A percentile compares a stretch with the other conserved stretches of the same genome.
Conservation (phyloP, 2,113 vertebrate genomes). For the Oncorhynchus clarkii region DNA sequence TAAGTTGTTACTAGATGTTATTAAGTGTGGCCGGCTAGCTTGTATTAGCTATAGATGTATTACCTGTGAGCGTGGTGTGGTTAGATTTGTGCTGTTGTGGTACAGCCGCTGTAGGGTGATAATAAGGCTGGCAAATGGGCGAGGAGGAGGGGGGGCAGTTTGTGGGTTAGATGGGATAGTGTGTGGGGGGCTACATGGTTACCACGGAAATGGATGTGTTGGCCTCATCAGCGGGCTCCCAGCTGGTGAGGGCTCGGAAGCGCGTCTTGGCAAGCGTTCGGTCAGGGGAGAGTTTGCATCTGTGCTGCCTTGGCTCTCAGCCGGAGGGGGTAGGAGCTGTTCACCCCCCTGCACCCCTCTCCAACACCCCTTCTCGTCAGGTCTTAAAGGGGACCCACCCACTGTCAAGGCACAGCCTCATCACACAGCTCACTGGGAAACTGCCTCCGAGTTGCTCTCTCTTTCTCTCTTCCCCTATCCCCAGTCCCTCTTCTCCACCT, state of each 20-base stretch:
- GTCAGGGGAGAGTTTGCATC: slow-evolving; percentile 84
- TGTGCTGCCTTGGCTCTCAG: slow-evolving; percentile 76
- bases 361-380: slow-evolving; percentile 23
- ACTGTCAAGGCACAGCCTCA: slow-evolving; percentile 21
- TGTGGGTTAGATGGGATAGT: slow-evolving; percentile 9
- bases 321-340: slow-evolving; percentile 28
- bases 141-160: slow-evolving; percentile 25
- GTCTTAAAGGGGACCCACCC: slow-evolving; percentile 51
- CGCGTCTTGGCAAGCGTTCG: slow-evolving; percentile 75
- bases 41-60: slow-evolving; percentile 24
- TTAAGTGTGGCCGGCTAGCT: background rate
- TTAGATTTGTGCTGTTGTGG: slow-evolving; percentile 49
- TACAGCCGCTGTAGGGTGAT: slow-evolving; percentile 62
- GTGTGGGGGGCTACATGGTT: slow-evolving; percentile 61
- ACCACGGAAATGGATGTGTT: slow-evolving; percentile 81
- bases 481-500: slow-evolving; percentile 19
- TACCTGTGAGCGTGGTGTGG: slow-evolving; percentile 35
- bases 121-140: slow-evolving; percentile 69
- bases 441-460: background rate
- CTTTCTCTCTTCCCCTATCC: background rate
- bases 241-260: slow-evolving; percentile 81
- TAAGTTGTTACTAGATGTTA: too few species aligned
- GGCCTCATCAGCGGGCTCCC: slow-evolving; percentile 80
- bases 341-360: slow-evolving; percentile 8
- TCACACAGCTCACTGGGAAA: slow-evolving; percentile 8